These are phyloP conservation scores for Tychaedon coryphoeus DNA, from an alignment of 2,113 vertebrate species.

Conservation along the genomic window DNA sequence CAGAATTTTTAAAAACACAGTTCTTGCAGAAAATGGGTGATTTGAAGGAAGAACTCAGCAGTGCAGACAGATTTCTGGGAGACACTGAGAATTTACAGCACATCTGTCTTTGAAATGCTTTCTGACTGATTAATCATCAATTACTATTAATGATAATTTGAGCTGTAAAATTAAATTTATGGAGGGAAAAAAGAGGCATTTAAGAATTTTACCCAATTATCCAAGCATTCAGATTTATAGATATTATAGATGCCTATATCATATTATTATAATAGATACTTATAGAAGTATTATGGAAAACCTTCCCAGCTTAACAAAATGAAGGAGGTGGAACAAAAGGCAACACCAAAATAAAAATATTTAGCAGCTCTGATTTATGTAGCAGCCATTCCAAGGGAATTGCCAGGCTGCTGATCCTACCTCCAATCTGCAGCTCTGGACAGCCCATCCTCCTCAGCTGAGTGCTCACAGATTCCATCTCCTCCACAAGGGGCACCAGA, in stretches of 20 bases:
- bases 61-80: background rate
- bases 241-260: too few relatives aligned
- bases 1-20: accelerated
- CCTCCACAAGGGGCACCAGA: constrained; percentile 88
- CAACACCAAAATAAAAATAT: accelerated
- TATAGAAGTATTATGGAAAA: background rate
- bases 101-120: background rate
- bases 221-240: background rate
- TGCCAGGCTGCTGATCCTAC: constrained; percentile 55
- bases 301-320: background rate
- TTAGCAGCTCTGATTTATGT: accelerated
- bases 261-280: background rate
- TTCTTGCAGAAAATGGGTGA: background rate
- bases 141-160: background rate
- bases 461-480: constrained; percentile 90
- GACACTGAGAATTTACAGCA: background rate
- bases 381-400: accelerated
- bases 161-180: background rate
- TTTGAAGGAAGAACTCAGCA: background rate
- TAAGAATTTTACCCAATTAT: background rate
- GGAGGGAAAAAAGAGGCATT: accelerated
- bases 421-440: constrained; percentile 94
- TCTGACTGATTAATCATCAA: background rate
- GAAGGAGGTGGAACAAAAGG: background rate
- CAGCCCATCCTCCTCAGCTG: constrained; percentile 93